Evolutionary conservation across 2,113 vertebrate species (phyloP).

Genomic region (Oreochromis tanganicae): DNA sequence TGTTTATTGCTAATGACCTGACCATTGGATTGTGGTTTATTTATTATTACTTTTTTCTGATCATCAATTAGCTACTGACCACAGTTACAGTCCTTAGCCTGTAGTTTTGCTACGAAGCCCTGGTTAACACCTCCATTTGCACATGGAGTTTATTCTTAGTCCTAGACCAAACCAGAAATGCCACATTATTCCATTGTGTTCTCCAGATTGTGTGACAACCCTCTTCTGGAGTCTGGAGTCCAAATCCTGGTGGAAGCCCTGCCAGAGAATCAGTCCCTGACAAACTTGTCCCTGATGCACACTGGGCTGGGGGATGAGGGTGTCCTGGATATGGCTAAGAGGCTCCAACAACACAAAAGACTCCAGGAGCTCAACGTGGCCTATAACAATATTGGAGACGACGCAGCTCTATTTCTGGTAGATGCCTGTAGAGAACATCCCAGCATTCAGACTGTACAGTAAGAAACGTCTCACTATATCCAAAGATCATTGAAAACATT

Average conservation of each 20-base stretch:
- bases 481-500: not conserved
- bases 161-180: not conserved
- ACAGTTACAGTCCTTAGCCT: not conserved
- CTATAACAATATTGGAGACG: constrained; percentile 86
- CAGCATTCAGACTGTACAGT: constrained; percentile 40
- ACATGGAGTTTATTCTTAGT: not conserved
- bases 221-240: constrained; percentile 72
- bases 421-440: constrained; percentile 81
- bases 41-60: not conserved
- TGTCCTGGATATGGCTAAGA: constrained; percentile 72
- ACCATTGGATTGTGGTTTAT: not conserved
- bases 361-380: constrained; percentile 90
- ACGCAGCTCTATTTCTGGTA: constrained; percentile 77
- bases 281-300: constrained; percentile 83
- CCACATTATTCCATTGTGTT: not conserved
- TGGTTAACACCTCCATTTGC: not conserved
- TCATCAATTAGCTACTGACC: not conserved
- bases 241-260: constrained; percentile 77
- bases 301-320: constrained; percentile 79
- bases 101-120: not conserved
- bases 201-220: constrained; percentile 85
- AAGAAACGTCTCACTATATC: not conserved
- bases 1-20: not conserved
- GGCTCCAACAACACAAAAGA: constrained; percentile 69
- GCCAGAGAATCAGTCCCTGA: constrained; percentile 77